A percentile compares a stretch with the other conserved stretches of the same genome.
Evolutionary conservation across 2,113 vertebrate genomes (phyloP).

Genomic region (Centropus unirufus): DNA sequence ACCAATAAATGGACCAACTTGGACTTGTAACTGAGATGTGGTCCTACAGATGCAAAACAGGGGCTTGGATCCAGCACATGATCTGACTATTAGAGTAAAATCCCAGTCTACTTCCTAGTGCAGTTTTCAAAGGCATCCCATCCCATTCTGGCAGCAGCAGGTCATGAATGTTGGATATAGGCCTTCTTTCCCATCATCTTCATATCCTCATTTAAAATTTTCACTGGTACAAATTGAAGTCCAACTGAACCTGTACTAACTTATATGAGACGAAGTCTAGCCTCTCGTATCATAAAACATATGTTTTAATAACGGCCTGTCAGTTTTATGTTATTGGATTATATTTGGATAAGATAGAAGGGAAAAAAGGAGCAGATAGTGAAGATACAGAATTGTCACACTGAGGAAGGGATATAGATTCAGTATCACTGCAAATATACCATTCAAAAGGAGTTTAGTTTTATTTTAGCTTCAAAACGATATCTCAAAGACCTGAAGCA

Average conservation of each 20-base stretch:
- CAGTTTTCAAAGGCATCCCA: not conserved
- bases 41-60: not conserved
- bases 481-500: not conserved
- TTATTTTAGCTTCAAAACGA: constrained; percentile 5
- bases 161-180: not conserved
- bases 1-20: not conserved
- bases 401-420: not conserved
- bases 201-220: not conserved
- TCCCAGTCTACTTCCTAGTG: not conserved
- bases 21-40: not conserved
- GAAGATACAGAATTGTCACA: not conserved
- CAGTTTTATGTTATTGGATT: not conserved
- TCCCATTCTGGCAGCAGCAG: not conserved
- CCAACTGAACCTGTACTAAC: not conserved
- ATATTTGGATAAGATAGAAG: not conserved
- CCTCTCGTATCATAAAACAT: not conserved
- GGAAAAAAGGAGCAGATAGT: not conserved
- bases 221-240: not conserved
- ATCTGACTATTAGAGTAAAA: not conserved
- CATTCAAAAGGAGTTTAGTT: not conserved
- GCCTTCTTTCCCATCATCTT: not conserved
- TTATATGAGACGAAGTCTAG: not conserved
- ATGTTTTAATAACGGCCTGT: constrained; percentile 4
- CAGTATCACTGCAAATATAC: not conserved
- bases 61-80: not conserved